Base-by-base conservation (phyloP, 2,113 vertebrate species). In the Lonchura striata region DNA sequence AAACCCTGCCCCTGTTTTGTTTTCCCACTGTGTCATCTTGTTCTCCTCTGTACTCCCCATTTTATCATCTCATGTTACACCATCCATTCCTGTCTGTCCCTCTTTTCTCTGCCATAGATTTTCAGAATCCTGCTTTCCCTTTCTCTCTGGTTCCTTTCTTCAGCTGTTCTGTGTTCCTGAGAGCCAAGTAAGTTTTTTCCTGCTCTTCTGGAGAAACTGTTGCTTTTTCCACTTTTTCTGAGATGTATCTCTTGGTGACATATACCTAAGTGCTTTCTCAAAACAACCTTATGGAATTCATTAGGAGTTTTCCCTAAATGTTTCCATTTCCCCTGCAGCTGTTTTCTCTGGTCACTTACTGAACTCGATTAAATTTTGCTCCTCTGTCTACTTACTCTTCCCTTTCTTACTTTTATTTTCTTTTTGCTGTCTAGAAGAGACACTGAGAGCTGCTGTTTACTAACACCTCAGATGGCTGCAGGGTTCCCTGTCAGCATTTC, bases 1-100 rank as follows among this genome's bases (percentile, higher is more conserved):
- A 92, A 95, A 50, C 47, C 33, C 47, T 86, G 91, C 64, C 81
- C 42, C 72, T 75, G 56, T 59, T 79, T 89, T 94, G 92, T 94
- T 78, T 86, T 76, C 92, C 57, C 53, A 25, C 71, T 80, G n/a
- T 57, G 88, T 83, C 5, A 5, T 44, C 75, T 80, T 94, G 91
- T 86, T 86, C 80, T 88, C 35, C 50, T 84, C 80, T 78, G 35
- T 46, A 50, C 65, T 87, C 44, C 9, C 42, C 16, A 2, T 74
- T 92, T 70, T 70, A 54, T 86, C 80, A 61, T 65, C 22, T 66
- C n/a, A 11, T 15, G 24, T 83, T 77, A 0, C 25, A 18, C 59
- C 72, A 78, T 87, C 57, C 78, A 3, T 96, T 92, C 39, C 23
- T 50, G 19, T 83, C 35, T 92, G 27, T 84, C 20, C 17, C 25